Conservation (phyloP, 2,888 invertebrate species). For the Gastrophysa polygoni region DNA sequence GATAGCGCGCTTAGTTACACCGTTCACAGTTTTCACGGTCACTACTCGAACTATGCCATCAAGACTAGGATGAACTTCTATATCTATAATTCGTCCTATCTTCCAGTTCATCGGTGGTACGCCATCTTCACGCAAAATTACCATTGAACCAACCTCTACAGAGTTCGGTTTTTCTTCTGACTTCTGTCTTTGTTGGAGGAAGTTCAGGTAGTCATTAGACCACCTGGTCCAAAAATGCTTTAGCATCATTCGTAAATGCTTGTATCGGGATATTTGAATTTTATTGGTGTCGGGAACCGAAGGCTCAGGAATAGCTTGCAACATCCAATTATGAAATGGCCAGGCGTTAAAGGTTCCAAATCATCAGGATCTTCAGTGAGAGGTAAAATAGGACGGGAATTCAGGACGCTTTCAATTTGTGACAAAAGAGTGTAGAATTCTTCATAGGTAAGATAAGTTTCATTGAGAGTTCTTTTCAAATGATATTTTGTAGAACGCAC, state of each 20-base stretch:
- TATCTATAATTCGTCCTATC: constrained; percentile 36
- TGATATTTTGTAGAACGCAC: constrained; percentile 3
- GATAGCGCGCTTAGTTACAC: constrained; percentile 33
- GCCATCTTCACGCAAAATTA: constrained; percentile 40
- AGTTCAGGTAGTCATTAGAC: constrained; percentile 41
- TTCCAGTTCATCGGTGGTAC: constrained; percentile 38
- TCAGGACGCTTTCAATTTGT: constrained; percentile 2
- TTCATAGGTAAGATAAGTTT: neutral
- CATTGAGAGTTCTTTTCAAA: neutral
- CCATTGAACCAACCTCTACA: too few relatives aligned
- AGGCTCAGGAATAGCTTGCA: constrained; percentile 43
- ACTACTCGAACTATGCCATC: constrained; percentile 41
- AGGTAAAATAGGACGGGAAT: too few relatives aligned
- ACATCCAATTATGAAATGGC: neutral
- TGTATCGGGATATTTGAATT: constrained; percentile 33
- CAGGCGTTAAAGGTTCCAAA: too few relatives aligned
- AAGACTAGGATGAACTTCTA: constrained; percentile 37
- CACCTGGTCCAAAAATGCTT: constrained; percentile 43
- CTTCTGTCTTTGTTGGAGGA: constrained; percentile 33
- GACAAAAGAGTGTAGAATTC: constrained; percentile 4
- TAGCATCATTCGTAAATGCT: constrained; percentile 36
- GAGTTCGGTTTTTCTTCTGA: too few relatives aligned
- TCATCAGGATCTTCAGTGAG: too few relatives aligned
- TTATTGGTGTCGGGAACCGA: constrained; percentile 43
- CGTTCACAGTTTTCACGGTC: constrained; percentile 33